Base-by-base conservation (phyloP, 2,888 invertebrate species). In the Drosophila prostipennis region DNA sequence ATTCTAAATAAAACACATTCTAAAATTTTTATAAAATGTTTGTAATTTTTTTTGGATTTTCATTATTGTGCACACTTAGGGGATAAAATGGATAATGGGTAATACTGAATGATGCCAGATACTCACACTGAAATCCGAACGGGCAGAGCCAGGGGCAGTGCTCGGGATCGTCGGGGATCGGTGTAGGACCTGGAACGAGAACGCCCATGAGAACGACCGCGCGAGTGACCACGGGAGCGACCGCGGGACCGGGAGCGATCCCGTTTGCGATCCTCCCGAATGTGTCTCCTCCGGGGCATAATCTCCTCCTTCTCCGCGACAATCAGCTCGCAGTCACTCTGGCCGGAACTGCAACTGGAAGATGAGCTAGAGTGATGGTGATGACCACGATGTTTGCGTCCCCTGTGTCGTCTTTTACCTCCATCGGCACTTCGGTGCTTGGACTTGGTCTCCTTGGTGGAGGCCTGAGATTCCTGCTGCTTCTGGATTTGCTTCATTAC, bases 111-210 rank as follows among this genome's bases (percentile, higher is more conserved):
- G 13, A 34, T 39, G 34, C 39, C 64, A 56, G 70, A 29, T 76
- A 70, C 70, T 70, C 52, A 75, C 75, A 67, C 69, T 26, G 72
- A 53, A 70, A 71, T 70, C 63, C 45, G 26, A 42, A 70, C 29
- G 51, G 71, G 71, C 63, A 71, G 40, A 46, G 71, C 71, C 52
- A 71, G 45, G n/a, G 71, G 70, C 19, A 71, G 37, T 11, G 70
- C 61, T 63, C 55, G 55, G 55, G 61, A 46, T 51, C 58, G 52
- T 48, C 57, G 58, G n/a, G 45, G 5, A 51, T 72, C 70, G 2
- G 82, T 78, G 49, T 72, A 58, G 19, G 82, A 83, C 14, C 84
- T 84, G 39, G 84, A 82, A 37, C 84, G 82, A n/a, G 82, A 84
- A 43, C 84, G 82, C 3, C 82, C 82, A 13, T 80, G 64, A 2